These are phyloP conservation scores for Plecturocebus donacophilus DNA, from an alignment of 2,113 vertebrate genomes.

Conservation along the genomic window DNA sequence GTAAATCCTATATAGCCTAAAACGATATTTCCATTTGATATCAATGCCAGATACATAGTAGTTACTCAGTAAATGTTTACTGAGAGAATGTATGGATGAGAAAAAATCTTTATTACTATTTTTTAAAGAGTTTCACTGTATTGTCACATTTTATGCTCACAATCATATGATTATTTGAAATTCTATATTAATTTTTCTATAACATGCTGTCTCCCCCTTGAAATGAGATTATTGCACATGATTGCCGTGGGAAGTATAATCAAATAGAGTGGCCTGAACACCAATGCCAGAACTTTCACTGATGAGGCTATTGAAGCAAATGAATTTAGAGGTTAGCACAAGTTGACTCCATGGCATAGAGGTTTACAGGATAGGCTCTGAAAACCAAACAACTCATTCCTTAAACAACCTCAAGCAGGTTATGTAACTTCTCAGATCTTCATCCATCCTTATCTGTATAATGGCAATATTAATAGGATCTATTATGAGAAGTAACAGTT, in stretches of 20 bases:
- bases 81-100: background rate
- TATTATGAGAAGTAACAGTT: background rate
- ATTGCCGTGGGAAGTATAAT: background rate
- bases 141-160: background rate
- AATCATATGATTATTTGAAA: background rate
- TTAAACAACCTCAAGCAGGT: background rate
- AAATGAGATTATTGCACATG: background rate
- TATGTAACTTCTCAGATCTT: background rate
- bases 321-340: background rate
- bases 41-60: background rate
- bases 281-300: background rate
- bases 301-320: background rate
- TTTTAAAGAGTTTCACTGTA: background rate
- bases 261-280: background rate
- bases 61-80: background rate
- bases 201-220: background rate
- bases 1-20: background rate
- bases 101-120: background rate
- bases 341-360: background rate
- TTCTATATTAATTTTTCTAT: background rate
- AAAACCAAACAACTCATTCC: background rate
- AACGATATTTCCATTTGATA: background rate
- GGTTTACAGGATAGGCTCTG: background rate
- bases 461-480: background rate
- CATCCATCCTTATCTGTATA: background rate